These are phyloP conservation scores for Hemaris fuciformis DNA, from an alignment of 2,888 invertebrate species.

Conservation along the genomic window DNA sequence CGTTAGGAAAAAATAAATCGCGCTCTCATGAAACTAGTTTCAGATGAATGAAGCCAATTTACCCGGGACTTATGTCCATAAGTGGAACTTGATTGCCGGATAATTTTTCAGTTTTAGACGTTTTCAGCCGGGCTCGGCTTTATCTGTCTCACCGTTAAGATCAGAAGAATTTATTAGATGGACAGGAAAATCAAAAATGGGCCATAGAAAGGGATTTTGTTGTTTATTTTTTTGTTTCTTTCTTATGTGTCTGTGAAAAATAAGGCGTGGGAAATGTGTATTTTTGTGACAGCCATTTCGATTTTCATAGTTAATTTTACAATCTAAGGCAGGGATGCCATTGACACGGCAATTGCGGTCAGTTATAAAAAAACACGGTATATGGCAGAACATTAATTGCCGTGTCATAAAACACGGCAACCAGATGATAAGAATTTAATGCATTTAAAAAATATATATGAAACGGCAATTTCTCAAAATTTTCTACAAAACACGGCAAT, in stretches of 20 bases:
- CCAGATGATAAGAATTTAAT: too few relatives aligned
- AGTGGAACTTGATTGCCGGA: conserved; percentile 31
- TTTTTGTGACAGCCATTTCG: not conserved
- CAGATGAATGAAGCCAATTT: conserved; percentile 35
- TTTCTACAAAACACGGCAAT: too few relatives aligned
- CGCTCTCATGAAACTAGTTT: conserved; percentile 1
- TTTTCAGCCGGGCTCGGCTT: not conserved
- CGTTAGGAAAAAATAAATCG: not conserved
- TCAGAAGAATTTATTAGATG: conserved; percentile 12
- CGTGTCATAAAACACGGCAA: too few relatives aligned
- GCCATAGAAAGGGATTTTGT: not conserved
- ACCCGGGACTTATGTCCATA: conserved; percentile 26
- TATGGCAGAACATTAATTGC: too few relatives aligned
- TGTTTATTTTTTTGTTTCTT: not conserved
- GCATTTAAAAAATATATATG: too few relatives aligned
- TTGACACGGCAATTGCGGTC: too few relatives aligned
- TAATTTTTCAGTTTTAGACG: conserved; percentile 16
- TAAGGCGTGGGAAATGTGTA: not conserved
- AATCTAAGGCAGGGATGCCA: too few relatives aligned
- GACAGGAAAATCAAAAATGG: not conserved
- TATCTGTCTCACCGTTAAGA: conserved; percentile 13
- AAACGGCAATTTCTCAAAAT: too few relatives aligned
- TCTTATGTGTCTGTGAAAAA: not conserved
- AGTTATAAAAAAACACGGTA: too few relatives aligned
- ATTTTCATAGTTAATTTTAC: too few relatives aligned